Conservation (phyloP, 2,113 vertebrate species). For the Scopus umbretta region DNA sequence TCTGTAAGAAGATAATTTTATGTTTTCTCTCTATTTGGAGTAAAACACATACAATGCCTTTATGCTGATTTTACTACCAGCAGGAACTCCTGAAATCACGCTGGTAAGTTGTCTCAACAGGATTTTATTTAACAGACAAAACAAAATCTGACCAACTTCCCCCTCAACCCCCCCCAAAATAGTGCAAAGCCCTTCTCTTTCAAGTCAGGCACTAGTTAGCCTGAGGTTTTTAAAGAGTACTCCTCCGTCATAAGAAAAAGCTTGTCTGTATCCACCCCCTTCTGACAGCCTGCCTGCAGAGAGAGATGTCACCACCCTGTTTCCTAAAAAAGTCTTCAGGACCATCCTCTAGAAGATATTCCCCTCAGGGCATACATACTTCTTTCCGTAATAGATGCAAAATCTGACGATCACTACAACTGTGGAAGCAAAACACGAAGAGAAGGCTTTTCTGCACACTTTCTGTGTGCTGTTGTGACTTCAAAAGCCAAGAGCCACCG, state of each 20-base stretch:
- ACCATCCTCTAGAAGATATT: background rate
- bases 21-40: background rate
- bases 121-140: background rate
- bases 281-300: background rate
- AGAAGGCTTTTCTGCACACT: background rate
- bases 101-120: background rate
- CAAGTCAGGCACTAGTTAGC: background rate
- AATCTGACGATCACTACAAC: background rate
- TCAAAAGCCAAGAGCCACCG: background rate
- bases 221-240: background rate
- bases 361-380: background rate
- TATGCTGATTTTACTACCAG: background rate
- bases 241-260: background rate
- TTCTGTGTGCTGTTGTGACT: background rate
- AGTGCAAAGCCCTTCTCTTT: background rate
- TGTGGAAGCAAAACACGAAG: rapidly evolving
- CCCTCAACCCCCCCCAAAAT: background rate
- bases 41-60: background rate
- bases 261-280: background rate
- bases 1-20: background rate
- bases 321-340: background rate
- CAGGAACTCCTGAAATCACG: background rate
- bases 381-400: background rate
- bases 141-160: background rate
- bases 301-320: background rate